Conservation (phyloP, 2,888 invertebrate species). For the Pachycephus smyrnensis region DNA sequence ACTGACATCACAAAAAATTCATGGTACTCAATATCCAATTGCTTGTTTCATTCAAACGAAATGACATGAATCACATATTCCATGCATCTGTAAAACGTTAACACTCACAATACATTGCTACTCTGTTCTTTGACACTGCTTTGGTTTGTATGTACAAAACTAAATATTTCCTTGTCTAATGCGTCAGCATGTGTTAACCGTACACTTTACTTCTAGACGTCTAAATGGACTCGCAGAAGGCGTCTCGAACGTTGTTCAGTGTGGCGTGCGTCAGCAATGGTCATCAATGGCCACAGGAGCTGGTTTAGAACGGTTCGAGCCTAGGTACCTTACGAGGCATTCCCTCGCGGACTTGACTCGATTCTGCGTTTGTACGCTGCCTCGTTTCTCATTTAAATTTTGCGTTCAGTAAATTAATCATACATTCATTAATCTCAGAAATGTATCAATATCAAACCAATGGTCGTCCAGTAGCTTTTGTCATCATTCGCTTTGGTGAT, state of each 20-base stretch:
- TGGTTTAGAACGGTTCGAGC: conserved; percentile 70
- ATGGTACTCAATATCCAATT: background rate
- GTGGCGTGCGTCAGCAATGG: conserved; percentile 75
- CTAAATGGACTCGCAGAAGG: conserved; percentile 80
- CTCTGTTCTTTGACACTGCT: background rate
- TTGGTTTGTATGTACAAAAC: background rate
- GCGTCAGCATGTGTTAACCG: background rate
- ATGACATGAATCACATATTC: background rate
- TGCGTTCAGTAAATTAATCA: background rate
- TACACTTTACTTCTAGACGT: conserved; percentile 68
- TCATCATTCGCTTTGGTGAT: conserved; percentile 8
- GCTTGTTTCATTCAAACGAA: background rate
- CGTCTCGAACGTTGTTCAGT: conserved; percentile 76
- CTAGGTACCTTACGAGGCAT: conserved; percentile 69
- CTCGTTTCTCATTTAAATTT: background rate
- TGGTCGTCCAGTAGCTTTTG: background rate
- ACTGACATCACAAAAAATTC: background rate
- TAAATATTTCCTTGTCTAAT: background rate
- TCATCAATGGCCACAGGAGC: conserved; percentile 54
- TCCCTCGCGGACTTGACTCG: background rate
- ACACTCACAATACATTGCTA: background rate
- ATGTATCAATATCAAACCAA: background rate
- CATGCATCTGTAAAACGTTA: background rate
- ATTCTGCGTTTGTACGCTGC: background rate
- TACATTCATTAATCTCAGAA: background rate